Evolutionary conservation across 64 coral and sea anemone species (phyloP), one percentile per base, ranked within the genome.

Genomic region (Trachythela sp.): DNA sequence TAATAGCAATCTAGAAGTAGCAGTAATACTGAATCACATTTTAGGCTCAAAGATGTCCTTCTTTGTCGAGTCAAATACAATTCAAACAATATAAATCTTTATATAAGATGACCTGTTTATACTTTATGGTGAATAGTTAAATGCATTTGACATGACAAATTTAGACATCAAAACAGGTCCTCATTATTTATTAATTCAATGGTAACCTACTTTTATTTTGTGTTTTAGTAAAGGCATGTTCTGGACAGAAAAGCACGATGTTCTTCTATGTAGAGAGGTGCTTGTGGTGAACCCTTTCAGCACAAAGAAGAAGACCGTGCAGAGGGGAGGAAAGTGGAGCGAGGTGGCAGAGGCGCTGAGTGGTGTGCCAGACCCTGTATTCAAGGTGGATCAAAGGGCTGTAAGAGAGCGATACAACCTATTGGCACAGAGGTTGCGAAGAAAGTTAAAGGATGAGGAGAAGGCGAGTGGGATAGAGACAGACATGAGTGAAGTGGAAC

Each of bases 221-320:
- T n/a, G n/a, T 54, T 54, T 54, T 54, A 54, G 51, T 54, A 84
- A 39, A 9, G 43, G 41, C 30, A 70, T 70, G 54, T 64, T 35
- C n/a, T 88, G 86, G 86, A 64, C 86, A 39, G 87, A 88, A 9
- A 70, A 88, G 11, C 87, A 88, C 41, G 87, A 88, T 33, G 35
- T 0, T 58, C 13, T 88, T 8, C n/a, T 88, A 34, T 88, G 58
- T 10, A 49, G 87, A 26, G 87, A 88, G n/a, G 72, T 88, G 39
- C 36, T 88, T 9, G 64, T 54, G 0, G 36, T 88, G 0, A n/a
- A 88, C 26, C 87, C 87, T 45, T 88, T 88, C 30, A 48, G 22
- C 1, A 43, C 58, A 5, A 88, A 27, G 15, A 88, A 88, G 33
- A 34, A 42, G 0, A 71, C 87, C 39, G 60, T 88, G 1, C 35